These are phyloP conservation scores for Dendrolimus pini DNA, from an alignment of 2,888 invertebrate genomes.

Conservation along the genomic window DNA sequence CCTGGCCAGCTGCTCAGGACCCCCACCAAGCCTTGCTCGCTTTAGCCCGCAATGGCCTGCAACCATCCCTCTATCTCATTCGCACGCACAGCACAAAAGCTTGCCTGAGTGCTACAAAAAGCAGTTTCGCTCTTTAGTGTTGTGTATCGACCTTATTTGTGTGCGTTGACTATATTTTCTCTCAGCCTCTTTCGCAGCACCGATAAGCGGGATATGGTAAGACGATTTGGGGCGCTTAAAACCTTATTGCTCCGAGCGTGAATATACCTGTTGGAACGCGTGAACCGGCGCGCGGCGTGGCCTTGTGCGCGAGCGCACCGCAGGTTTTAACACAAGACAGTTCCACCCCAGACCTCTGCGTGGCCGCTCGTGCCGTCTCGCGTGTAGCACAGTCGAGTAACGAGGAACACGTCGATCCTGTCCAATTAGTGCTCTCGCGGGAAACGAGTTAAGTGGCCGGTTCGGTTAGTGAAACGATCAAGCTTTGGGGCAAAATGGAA, in stretches of 20 bases:
- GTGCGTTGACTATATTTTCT: conserved; percentile 66
- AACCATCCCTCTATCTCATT: conserved; percentile 55
- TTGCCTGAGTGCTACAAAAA: conserved; percentile 63
- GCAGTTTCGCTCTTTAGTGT: conserved; percentile 62
- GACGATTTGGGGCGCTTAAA: conserved; percentile 44
- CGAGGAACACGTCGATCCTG: conserved; percentile 56
- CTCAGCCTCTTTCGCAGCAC: conserved; percentile 53
- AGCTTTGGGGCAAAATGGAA: conserved; percentile 44
- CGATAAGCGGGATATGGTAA: conserved; percentile 46
- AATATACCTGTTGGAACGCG: conserved; percentile 79
- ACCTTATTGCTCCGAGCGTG: conserved; percentile 44
- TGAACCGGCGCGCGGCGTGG: conserved; percentile 71
- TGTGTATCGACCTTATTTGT: conserved; percentile 38
- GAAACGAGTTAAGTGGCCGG: conserved; percentile 74
- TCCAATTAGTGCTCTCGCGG: conserved; percentile 73
- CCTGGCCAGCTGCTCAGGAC: conserved; percentile 69
- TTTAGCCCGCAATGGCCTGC: conserved; percentile 64
- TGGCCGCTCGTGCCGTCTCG: conserved; percentile 63
- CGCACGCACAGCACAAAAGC: conserved; percentile 52
- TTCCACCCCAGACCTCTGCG: conserved; percentile 71
- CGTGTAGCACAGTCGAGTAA: conserved; percentile 39
- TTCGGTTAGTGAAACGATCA: conserved; percentile 57
- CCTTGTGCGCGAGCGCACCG: conserved; percentile 78
- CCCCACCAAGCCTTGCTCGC: conserved; percentile 57
- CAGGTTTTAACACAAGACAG: conserved; percentile 67